Percentiles rank a stretch among this genome's conserved stretches.
Evolutionary conservation across 2,113 vertebrate species (phyloP).

Genomic region (Gorsachius goisagi): DNA sequence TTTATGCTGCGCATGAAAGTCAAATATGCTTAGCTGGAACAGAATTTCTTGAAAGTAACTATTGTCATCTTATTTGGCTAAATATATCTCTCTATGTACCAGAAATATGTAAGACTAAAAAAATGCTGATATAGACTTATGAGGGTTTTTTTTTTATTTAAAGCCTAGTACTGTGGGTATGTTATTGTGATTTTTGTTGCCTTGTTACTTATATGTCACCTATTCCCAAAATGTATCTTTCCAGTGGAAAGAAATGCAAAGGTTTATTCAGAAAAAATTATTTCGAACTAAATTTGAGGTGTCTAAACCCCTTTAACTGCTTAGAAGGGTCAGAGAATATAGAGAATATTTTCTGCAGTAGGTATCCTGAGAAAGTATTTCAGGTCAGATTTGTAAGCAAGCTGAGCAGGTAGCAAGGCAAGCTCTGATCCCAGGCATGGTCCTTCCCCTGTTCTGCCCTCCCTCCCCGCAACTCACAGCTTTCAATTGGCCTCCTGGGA

Average conservation of each 20-base stretch:
- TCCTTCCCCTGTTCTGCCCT: neutral
- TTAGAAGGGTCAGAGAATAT: neutral
- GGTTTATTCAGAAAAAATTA: neutral
- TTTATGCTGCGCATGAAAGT: slow-evolving; percentile 22
- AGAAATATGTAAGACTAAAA: neutral
- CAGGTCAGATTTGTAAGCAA: neutral
- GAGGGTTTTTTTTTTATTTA: neutral
- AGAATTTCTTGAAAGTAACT: slow-evolving; percentile 42
- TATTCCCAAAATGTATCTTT: neutral
- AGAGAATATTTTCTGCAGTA: neutral
- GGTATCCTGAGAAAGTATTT: neutral
- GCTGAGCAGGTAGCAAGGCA: neutral
- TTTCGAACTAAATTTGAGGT: neutral
- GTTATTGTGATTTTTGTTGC: neutral
- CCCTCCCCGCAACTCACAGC: neutral
- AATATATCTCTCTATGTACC: neutral
- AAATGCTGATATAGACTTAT: neutral
- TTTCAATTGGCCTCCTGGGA: neutral
- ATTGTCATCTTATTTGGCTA: neutral
- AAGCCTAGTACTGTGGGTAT: neutral
- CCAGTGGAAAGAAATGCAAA: neutral
- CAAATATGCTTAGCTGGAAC: slow-evolving; percentile 46
- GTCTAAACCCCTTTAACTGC: neutral
- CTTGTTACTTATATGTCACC: neutral
- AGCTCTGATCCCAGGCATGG: neutral